A percentile compares a stretch with the other conserved stretches of the same genome.
Conservation (phyloP, 2,113 vertebrate genomes). For the Eira barbara region DNA sequence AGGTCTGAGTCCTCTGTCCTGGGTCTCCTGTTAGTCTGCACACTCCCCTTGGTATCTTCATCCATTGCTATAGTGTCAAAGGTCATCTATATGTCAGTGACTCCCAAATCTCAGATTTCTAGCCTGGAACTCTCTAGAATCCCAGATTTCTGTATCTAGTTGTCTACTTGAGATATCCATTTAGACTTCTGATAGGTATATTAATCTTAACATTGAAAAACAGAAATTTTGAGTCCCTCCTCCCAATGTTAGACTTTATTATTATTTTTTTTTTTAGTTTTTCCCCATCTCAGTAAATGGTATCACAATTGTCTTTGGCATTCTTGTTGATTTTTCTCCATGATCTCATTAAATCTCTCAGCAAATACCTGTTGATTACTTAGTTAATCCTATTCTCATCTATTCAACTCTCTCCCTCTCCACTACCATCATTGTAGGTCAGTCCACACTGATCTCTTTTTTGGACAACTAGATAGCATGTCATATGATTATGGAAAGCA, state of each 20-base stretch:
- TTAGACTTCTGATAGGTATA: not conserved
- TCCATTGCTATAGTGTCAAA: not conserved
- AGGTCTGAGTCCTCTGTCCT: not conserved
- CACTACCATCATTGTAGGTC: not conserved
- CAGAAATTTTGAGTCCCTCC: not conserved
- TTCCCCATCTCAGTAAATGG: not conserved
- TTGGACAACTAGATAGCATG: not conserved
- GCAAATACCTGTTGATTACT: not conserved
- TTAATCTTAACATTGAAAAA: not conserved
- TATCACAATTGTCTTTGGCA: not conserved
- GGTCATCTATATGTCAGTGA: not conserved
- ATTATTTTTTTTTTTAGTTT: not conserved
- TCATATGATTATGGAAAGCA: not conserved
- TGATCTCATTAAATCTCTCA: not conserved
- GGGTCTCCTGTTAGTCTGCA: not conserved
- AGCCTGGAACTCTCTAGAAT: not conserved
- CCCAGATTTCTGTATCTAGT: not conserved
- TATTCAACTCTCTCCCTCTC: not conserved
- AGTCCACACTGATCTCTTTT: not conserved
- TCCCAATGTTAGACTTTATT: not conserved
- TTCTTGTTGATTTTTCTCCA: not conserved
- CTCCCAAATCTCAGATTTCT: not conserved
- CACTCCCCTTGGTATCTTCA: not conserved
- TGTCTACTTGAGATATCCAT: not conserved
- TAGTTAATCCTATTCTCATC: not conserved